Evolutionary conservation across 2,888 invertebrate species (phyloP).

Genomic region (Bugula neritina): DNA sequence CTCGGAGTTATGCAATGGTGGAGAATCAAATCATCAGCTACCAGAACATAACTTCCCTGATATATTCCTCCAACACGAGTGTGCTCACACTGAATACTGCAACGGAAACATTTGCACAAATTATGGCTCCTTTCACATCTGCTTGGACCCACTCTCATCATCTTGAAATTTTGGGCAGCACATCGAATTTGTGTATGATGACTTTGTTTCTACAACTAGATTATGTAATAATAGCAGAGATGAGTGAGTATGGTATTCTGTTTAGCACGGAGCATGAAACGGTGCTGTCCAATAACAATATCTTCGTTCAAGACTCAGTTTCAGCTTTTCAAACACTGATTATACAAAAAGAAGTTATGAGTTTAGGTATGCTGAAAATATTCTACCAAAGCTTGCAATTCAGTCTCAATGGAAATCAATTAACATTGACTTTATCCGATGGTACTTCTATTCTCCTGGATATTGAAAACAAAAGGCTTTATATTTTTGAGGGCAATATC

Average conservation of each 20-base stretch:
- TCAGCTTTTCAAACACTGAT: too few relatives aligned
- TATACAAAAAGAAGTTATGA: too few relatives aligned
- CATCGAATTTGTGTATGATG: too few relatives aligned
- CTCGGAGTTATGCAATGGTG: background rate
- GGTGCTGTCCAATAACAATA: too few relatives aligned
- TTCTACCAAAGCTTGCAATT: background rate
- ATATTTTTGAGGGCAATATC: background rate
- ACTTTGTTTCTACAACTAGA: too few relatives aligned
- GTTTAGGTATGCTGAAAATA: background rate
- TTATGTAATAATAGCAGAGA: too few relatives aligned
- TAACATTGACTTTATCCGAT: background rate
- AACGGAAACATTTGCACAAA: background rate
- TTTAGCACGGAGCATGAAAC: too few relatives aligned
- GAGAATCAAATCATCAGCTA: background rate
- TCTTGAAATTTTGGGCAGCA: too few relatives aligned
- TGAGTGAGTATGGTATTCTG: too few relatives aligned
- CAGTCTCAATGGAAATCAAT: background rate
- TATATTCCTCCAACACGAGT: background rate
- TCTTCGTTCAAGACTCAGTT: too few relatives aligned
- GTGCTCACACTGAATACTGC: background rate
- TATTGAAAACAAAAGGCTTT: background rate
- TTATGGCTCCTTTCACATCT: background rate
- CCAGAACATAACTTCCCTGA: background rate
- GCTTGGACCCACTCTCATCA: too few relatives aligned
- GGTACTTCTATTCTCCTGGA: background rate